Evolutionary conservation across 2,113 vertebrate species (phyloP), one percentile per base, ranked within the genome.

Genomic region (Vidua macroura): DNA sequence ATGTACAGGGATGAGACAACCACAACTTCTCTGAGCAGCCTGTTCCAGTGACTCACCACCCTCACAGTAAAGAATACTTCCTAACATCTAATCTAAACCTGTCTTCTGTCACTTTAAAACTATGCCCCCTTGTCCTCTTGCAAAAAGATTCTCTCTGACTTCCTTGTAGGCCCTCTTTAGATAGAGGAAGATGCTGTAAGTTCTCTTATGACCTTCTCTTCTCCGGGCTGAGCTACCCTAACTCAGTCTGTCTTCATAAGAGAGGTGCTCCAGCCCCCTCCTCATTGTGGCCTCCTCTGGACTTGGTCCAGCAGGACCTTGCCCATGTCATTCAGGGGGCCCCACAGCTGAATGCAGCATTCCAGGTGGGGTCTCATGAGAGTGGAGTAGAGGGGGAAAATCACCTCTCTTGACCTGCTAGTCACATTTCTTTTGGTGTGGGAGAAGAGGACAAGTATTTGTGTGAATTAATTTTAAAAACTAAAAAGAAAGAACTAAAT

Each of bases 171-270:
- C 11, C 13, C 20, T 62, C 21, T 35, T 70, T 35, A 49, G 13
- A 9, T 18, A 35, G 0, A 1, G 56, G 16, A 35, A 48, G 21
- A 13, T 72, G 49, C 24, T 41, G 1, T 11, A 48, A 48, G 3
- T 33, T 55, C 48, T 39, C 13, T n/a, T 20, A 22, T 2, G 5
- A 10, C 39, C 56, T 63, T 60, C 31, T 31, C 21, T 51, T 67
- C 48, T 70, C 15, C n/a, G 30, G 9, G 13, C 20, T 63, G n/a
- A 63, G 9, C 41, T 62, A 20, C 15, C 28, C 24, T 48, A 63
- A 62, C 6, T n/a, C 31, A 60, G 22, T 41, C 41, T 44, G 43
- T 44, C 15, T 44, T 44, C 43, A 18, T 44, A 44, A 44, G 43
- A 44, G 43, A 44, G 43, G 43, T 44, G 15, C 43, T 44, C 17